A percentile compares a stretch with the other conserved stretches of the same genome.
These are phyloP conservation scores for Tragelaphus imberbis DNA, from an alignment of 2,113 vertebrate species.

Conservation along the genomic window DNA sequence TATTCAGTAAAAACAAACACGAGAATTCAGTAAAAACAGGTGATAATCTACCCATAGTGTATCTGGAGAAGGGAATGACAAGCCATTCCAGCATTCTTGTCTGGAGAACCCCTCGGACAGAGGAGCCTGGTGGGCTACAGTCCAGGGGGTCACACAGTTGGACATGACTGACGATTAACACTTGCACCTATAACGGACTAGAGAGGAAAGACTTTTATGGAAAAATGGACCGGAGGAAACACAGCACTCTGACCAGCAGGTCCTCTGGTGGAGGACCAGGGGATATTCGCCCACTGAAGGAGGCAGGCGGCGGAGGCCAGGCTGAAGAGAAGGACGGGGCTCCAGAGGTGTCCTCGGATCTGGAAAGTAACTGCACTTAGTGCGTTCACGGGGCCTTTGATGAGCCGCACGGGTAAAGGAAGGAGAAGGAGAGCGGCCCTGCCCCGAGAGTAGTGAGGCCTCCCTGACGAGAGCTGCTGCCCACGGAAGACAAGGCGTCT, in stretches of 20 bases:
- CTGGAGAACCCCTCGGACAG: background rate
- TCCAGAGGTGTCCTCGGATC: background rate
- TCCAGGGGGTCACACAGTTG: background rate
- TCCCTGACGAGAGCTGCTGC: background rate
- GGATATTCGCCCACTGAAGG: accelerated
- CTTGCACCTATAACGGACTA: background rate
- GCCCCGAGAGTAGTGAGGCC: background rate
- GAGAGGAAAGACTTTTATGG: background rate
- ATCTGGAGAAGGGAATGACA: background rate
- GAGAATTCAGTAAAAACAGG: background rate
- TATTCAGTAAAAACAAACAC: background rate
- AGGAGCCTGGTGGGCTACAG: background rate
- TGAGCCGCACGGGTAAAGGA: background rate
- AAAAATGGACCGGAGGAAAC: background rate
- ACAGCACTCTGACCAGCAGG: background rate
- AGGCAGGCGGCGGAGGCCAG: background rate
- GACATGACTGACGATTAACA: background rate
- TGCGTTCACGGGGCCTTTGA: background rate
- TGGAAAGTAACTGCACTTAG: background rate
- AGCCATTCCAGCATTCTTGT: background rate
- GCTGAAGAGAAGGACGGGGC: background rate
- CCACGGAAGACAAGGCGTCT: background rate
- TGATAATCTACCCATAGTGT: background rate
- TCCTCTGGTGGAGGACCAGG: background rate
- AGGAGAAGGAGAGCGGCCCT: background rate